phyloP scores from a whole-genome alignment of 2,888 invertebrate genomes.

The Argyresthia goedartella region DNA sequence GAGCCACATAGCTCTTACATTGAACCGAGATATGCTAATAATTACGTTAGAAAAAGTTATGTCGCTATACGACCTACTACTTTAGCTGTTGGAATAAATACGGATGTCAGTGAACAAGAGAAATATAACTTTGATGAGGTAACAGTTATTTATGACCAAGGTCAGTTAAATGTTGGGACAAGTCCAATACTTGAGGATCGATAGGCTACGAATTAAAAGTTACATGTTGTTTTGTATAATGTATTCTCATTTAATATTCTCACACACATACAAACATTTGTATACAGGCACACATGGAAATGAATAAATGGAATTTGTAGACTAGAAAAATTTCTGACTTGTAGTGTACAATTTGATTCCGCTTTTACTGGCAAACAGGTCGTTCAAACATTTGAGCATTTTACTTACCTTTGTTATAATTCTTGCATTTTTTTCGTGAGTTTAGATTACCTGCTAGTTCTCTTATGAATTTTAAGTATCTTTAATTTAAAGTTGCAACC shows the following conservation, averaged over 20 bases:
- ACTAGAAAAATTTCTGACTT: no score
- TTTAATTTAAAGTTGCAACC: neutral
- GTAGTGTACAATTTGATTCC: no score
- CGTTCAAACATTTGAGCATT: neutral
- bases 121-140: conserved; percentile 3
- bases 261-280: neutral
- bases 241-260: neutral
- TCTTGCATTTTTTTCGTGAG: neutral
- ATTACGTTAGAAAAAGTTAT: neutral
- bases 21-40: neutral
- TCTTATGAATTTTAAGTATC: neutral
- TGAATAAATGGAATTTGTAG: no score
- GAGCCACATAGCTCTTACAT: neutral
- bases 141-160: conserved; percentile 14
- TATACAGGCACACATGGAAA: neutral
- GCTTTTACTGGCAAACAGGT: neutral
- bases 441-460: no score
- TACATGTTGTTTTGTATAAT: neutral
- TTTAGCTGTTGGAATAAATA: neutral
- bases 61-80: neutral
- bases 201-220: neutral
- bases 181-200: conserved; percentile 2
- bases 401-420: neutral
- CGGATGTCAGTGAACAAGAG: neutral
- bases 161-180: conserved; percentile 10